phyloP scores from a whole-genome alignment of 2,113 vertebrate species.

The Pedionomus torquatus region DNA sequence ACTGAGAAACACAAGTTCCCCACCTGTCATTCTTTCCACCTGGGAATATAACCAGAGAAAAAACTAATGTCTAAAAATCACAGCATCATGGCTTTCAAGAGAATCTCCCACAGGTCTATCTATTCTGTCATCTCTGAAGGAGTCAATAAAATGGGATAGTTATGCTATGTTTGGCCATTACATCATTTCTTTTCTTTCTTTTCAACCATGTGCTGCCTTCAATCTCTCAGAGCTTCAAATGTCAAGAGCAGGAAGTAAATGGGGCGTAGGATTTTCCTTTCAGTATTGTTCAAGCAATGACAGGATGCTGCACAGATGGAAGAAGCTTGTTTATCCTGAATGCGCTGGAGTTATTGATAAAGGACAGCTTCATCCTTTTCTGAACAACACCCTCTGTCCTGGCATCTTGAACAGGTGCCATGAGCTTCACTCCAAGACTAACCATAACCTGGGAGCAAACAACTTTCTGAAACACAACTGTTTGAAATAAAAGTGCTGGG shows the following conservation, averaged over 20 bases:
- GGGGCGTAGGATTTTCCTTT: constrained; percentile 32
- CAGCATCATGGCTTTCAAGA: background rate
- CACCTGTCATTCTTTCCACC: background rate
- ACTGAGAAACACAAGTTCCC: background rate
- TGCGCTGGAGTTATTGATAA: constrained; percentile 2
- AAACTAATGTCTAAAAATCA: background rate
- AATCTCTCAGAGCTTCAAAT: constrained; percentile 12
- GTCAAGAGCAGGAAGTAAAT: constrained; percentile 55
- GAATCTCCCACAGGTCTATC: background rate
- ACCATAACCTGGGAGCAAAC: background rate
- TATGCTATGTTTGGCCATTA: background rate
- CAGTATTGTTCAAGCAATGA: constrained; percentile 49
- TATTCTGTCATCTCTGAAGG: background rate
- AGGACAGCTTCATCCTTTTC: constrained; percentile 9
- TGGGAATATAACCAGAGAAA: background rate
- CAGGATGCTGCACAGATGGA: constrained; percentile 69
- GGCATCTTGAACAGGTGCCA: background rate
- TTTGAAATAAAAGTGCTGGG: background rate
- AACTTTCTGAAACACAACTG: background rate
- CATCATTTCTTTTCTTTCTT: constrained; percentile 6
- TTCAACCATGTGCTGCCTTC: constrained; percentile 25
- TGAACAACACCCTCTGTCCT: constrained; percentile 38
- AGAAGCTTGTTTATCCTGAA: constrained; percentile 39
- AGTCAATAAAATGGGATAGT: background rate
- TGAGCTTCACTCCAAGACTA: background rate